Conservation (phyloP, 2,888 invertebrate species). For the Esperia sulphurella region DNA sequence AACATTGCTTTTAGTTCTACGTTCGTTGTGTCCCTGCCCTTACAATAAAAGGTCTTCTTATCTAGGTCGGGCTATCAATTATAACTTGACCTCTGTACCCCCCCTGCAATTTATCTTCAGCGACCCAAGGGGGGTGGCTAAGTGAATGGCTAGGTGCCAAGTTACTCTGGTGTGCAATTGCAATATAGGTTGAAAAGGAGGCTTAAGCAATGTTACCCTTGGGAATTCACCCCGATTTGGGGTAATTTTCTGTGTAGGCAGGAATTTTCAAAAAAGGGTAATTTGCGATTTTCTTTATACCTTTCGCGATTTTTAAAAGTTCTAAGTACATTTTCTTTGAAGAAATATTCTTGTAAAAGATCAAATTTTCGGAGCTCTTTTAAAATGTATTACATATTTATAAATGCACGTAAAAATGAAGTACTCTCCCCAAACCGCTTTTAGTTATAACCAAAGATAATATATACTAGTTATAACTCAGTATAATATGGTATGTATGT, state of each 20-base stretch:
- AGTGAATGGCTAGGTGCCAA: not conserved
- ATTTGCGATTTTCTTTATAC: not conserved
- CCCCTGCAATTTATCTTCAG: not conserved
- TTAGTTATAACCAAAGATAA: too few species aligned
- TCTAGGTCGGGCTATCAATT: constrained; percentile 6
- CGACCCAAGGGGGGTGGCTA: not conserved
- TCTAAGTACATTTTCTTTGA: too few species aligned
- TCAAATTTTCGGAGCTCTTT: too few species aligned
- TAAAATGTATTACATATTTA: too few species aligned
- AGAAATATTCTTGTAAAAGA: too few species aligned
- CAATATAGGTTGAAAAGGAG: constrained; percentile 14
- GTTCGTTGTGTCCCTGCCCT: not conserved
- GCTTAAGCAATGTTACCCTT: constrained; percentile 11
- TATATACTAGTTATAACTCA: too few species aligned
- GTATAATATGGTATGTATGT: too few species aligned
- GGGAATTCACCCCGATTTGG: constrained; percentile 17
- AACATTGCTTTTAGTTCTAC: too few species aligned
- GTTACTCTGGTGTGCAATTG: constrained; percentile 6
- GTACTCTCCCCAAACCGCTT: too few species aligned
- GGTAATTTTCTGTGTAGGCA: constrained; percentile 13
- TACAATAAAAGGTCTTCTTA: not conserved
- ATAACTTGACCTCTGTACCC: constrained; percentile 12
- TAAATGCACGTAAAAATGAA: too few species aligned
- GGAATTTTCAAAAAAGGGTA: not conserved
- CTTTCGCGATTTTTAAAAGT: not conserved